Conservation (phyloP, 2,797 vertebrate genomes). For the Linurgus olivaceus region DNA sequence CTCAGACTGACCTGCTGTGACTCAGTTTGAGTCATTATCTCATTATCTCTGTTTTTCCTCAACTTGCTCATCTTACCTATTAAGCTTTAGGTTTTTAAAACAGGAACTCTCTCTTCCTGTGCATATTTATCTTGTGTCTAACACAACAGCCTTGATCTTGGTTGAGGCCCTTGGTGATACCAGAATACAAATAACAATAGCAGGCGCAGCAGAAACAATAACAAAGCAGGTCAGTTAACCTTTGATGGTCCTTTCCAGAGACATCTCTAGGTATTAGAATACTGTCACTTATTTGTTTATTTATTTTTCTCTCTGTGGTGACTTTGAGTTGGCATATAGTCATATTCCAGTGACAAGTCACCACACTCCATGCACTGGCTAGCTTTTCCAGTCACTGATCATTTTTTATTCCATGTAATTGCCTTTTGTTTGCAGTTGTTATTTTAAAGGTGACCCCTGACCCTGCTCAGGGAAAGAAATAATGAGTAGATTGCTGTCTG, state of each 20-base stretch:
- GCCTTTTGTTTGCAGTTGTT: conserved; percentile 22
- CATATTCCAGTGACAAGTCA: not conserved
- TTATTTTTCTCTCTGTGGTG: conserved; percentile 9
- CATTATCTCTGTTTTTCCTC: conserved; percentile 26
- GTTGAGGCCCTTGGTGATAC: conserved; percentile 41
- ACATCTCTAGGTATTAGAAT: not conserved
- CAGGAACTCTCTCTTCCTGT: conserved; percentile 55
- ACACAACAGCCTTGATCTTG: not conserved
- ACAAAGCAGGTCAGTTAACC: conserved; percentile 52
- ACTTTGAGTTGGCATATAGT: conserved; percentile 11
- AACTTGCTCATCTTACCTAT: conserved; percentile 29
- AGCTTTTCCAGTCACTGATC: not conserved
- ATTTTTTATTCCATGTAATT: conserved; percentile 33
- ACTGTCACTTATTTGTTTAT: not conserved
- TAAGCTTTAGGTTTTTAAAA: conserved; percentile 11
- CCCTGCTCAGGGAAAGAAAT: conserved; percentile 6
- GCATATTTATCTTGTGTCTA: conserved; percentile 52
- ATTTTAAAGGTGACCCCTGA: conserved; percentile 43
- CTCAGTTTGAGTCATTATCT: conserved; percentile 27
- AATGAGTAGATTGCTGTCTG: not conserved
- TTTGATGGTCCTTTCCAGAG: conserved; percentile 9
- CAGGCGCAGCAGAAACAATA: conserved; percentile 54
- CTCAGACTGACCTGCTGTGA: not conserved
- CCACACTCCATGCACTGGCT: not conserved
- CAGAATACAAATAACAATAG: conserved; percentile 65